These are phyloP conservation scores for Penaeus chinensis DNA, from an alignment of 1,140 invertebrate species.

Conservation along the genomic window DNA sequence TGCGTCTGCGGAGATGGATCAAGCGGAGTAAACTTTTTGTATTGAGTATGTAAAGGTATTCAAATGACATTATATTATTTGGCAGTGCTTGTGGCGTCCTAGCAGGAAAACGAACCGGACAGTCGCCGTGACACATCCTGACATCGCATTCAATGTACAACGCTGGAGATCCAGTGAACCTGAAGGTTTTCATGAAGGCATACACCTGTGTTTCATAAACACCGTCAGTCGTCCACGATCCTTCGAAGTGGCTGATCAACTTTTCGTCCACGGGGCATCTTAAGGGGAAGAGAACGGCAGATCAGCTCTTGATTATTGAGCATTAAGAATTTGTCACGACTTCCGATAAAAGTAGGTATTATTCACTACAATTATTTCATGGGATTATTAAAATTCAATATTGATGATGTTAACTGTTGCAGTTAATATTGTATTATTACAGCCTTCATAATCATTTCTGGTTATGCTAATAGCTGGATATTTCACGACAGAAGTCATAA, in stretches of 20 bases:
- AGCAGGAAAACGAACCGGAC: conserved; percentile 79
- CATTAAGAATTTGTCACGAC: no score
- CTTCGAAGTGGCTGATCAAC: conserved; percentile 89
- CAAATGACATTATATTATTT: not conserved
- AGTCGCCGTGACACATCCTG: conserved; percentile 92
- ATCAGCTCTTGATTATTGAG: not conserved
- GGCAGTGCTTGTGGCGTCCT: not conserved
- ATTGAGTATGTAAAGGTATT: not conserved
- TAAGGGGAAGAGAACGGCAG: conserved; percentile 60
- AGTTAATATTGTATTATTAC: no score
- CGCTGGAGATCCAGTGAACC: conserved; percentile 92
- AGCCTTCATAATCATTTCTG: no score
- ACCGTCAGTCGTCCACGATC: conserved; percentile 87
- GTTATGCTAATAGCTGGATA: no score
- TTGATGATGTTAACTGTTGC: no score
- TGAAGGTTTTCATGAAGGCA: conserved; percentile 94
- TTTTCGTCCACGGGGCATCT: conserved; percentile 95
- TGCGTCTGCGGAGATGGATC: conserved; percentile 45
- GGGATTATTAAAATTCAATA: no score
- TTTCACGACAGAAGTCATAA: no score
- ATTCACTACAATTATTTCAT: no score
- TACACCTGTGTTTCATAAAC: conserved; percentile 94
- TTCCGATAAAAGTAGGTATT: no score
- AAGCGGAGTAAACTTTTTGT: not conserved
- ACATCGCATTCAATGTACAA: conserved; percentile 95